Evolutionary conservation across 2,888 invertebrate species (phyloP).

Genomic region (Odontocolon sp.): DNA sequence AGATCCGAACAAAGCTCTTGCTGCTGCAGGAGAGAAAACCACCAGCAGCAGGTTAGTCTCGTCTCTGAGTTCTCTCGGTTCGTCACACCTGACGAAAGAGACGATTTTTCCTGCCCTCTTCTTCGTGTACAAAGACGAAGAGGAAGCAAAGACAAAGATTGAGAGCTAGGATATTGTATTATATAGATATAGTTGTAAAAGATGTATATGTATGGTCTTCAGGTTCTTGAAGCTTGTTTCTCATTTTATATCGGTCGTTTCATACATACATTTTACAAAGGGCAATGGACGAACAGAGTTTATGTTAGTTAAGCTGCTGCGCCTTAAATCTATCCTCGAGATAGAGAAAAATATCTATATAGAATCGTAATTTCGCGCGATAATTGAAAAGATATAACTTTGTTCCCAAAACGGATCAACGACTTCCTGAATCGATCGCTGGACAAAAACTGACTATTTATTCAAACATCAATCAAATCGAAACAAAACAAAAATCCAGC

Average conservation of each 20-base stretch:
- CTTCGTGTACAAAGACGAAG: background rate
- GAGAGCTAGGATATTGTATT: background rate
- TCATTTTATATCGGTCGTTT: slow-evolving; percentile 19
- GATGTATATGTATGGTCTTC: background rate
- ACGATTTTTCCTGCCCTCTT: slow-evolving; percentile 25
- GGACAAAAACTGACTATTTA: too few species aligned
- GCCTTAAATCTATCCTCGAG: slow-evolving; percentile 6
- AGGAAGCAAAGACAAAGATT: too few species aligned
- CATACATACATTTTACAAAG: slow-evolving; percentile 50
- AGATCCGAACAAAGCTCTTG: slow-evolving; percentile 24
- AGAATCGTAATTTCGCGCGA: too few species aligned
- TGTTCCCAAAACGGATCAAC: too few species aligned
- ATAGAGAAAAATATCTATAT: slow-evolving; percentile 15
- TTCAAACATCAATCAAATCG: too few species aligned
- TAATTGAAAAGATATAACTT: too few species aligned
- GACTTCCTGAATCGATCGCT: too few species aligned
- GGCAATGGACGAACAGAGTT: slow-evolving; percentile 54
- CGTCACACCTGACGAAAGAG: slow-evolving; percentile 58
- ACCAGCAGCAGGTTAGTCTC: slow-evolving; percentile 6
- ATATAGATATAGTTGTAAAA: too few species aligned
- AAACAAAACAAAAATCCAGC: too few species aligned
- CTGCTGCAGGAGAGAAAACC: too few species aligned
- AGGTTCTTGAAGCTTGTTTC: slow-evolving; percentile 1
- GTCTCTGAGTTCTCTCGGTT: slow-evolving; percentile 28
- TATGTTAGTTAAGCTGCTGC: background rate